Evolutionary conservation across 2,113 vertebrate genomes (phyloP).

Genomic region (Pygoscelis adeliae): DNA sequence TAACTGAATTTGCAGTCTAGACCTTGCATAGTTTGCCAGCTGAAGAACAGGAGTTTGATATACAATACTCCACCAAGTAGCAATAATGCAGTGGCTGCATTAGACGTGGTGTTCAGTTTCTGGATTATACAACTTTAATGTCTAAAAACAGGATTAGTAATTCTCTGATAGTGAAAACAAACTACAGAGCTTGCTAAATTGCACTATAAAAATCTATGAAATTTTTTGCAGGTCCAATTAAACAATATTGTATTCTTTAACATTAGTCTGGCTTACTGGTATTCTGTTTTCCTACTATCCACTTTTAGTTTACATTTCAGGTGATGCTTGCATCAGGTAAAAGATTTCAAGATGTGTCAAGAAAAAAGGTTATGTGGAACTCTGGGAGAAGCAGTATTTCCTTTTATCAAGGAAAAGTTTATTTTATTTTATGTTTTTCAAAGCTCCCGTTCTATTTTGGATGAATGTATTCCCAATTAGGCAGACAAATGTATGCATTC

Average conservation of each 20-base stretch:
- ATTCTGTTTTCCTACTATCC: background rate
- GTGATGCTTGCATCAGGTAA: background rate
- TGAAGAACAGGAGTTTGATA: background rate
- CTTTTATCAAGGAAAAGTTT: background rate
- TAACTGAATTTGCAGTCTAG: background rate
- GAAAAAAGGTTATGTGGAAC: background rate
- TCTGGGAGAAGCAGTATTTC: background rate
- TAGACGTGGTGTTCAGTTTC: background rate
- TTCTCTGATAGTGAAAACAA: background rate
- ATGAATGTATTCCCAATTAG: background rate
- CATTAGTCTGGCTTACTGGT: background rate
- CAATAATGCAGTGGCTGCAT: fast-evolving
- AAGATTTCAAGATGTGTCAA: background rate
- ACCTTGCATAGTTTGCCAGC: background rate
- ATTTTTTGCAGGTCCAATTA: background rate
- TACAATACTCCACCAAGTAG: background rate
- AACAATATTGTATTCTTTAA: background rate
- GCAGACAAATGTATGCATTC: background rate
- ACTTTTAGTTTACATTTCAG: background rate
- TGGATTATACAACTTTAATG: background rate
- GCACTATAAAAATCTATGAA: background rate
- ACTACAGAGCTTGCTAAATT: background rate
- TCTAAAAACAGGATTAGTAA: background rate
- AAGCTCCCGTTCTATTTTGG: background rate
- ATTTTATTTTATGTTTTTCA: background rate